Percentiles rank a stretch among this genome's conserved stretches.
phyloP scores from a whole-genome alignment of 2,797 vertebrate genomes.

The Sylvilagus floridanus region DNA sequence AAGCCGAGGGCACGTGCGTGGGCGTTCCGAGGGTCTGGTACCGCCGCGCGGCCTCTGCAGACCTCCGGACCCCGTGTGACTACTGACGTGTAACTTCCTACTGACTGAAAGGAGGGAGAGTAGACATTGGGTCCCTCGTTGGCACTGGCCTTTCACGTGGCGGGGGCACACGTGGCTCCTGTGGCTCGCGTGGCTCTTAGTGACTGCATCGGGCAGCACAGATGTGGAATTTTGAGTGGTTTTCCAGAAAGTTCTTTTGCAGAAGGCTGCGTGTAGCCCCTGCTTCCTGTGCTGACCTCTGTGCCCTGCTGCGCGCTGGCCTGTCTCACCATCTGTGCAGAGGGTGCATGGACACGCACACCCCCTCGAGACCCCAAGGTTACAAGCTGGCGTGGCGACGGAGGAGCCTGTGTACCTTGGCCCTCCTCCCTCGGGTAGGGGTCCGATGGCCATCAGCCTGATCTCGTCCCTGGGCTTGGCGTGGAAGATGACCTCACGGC shows the following conservation, averaged over 20 bases:
- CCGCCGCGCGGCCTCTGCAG: background rate
- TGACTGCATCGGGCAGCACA: background rate
- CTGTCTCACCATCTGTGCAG: background rate
- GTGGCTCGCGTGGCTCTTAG: background rate
- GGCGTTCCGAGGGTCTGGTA: background rate
- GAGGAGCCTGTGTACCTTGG: no score
- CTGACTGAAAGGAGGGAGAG: background rate
- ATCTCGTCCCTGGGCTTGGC: background rate
- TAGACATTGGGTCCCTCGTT: background rate
- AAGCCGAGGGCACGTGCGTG: background rate
- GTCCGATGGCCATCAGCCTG: background rate
- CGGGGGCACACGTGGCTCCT: background rate
- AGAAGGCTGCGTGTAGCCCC: background rate
- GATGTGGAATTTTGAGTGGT: background rate
- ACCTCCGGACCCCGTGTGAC: background rate
- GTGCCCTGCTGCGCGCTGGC: constrained; percentile 13
- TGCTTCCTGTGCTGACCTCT: background rate
- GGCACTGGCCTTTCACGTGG: background rate
- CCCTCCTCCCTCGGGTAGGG: background rate
- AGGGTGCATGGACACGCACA: background rate
- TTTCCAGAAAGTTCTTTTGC: background rate
- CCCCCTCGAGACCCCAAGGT: background rate
- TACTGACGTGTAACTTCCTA: constrained; percentile 17
- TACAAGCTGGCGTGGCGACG: no score
- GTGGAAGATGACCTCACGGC: background rate